Evolutionary conservation across 2,797 vertebrate genomes (phyloP), one percentile per base, ranked within the genome.

Genomic region (Fistularia commersonii): DNA sequence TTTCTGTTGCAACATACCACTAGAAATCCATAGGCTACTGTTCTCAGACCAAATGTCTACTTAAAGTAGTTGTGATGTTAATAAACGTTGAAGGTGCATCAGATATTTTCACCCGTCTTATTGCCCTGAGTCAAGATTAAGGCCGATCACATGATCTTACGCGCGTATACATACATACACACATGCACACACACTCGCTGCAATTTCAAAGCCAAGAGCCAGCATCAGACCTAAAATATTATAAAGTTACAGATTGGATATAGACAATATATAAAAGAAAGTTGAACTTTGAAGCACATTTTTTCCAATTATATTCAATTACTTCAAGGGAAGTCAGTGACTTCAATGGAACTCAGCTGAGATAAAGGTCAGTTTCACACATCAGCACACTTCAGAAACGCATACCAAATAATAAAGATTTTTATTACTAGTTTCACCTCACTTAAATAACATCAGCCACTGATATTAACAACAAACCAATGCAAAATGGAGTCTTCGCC

Each of bases 1-100:
- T 85, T 86, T 83, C 64, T 86, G 68, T 86, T 82, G 80, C 79
- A 67, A 76, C 80, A n/a, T 71, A 69, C 57, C 70, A 61, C 61
- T 76, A 77, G 81, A 72, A 76, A 79, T 66, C 67, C 78, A 66
- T 80, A 85, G 83, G 83, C 70, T 85, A 80, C 69, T 84, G 74
- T 86, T 83, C 76, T 77, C 73, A 85, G 77, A 85, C 69, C 80
- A 82, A 82, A 82, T 84, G 81, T 86, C 81, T 79, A 79, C 80
- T 78, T 58, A 81, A 80, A 80, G 84, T 74, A 83, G 81, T 80
- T 88, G 81, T 88, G 77, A 84, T 85, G 80, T 83, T 86, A 72
- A 89, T 89, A 89, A 89, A 88, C 79, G 66, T 81, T 87, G 71
- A 87, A 85, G 86, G 86, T 88, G 76, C 72, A 87, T 84, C 81